Evolutionary conservation across 2,888 invertebrate genomes (phyloP), one percentile per base, ranked within the genome.

Genomic region (Oscheius myriophilus): DNA sequence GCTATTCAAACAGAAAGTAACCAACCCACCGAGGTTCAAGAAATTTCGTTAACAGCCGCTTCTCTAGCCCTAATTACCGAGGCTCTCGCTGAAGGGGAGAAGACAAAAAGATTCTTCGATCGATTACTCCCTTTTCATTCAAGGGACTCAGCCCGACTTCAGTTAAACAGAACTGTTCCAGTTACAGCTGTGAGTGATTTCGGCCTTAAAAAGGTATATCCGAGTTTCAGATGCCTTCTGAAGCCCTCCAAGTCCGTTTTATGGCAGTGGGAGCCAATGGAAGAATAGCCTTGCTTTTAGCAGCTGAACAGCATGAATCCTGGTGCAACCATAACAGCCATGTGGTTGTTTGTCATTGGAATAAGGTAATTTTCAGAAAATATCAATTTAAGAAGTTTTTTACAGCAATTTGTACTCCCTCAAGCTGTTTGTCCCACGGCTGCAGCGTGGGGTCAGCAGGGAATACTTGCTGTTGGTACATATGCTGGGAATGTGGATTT

Each of bases 271-370:
- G 63, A 16, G 12, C 52, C 11, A 53, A 43, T 63, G 63, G 63
- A 14, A 51, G 63, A 41, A 33, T 63, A 4, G 63, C 63, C 14
- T 21, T 63, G 11, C 63, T 63, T 18, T 12, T 53, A 2, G 52
- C 52, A 16, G 49, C 51, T 6, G 14, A 11, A 11, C 42, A 52
- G 11, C 63, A 63, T 25, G 63, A 63, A 2, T 52, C 63, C 2
- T 63, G 63, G 63, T 63, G 63, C n/a, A 41, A 51, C 25, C 63
- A 63, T 39, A 51, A 52, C 7, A 52, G 49, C n/a, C 21, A 63
- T 18, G 63, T 63, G 14, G 53, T 63, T 14, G 63, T 63, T n/a
- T 63, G 52, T 21, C 63, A 63, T 52, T 53, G 63, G 63, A 42
- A 41, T 16, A 63, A 63, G 53, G 63, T 63, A 14, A 14, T 25